These are phyloP conservation scores for Neomicropteryx cornuta DNA, from an alignment of 1,140 invertebrate species.

Conservation along the genomic window DNA sequence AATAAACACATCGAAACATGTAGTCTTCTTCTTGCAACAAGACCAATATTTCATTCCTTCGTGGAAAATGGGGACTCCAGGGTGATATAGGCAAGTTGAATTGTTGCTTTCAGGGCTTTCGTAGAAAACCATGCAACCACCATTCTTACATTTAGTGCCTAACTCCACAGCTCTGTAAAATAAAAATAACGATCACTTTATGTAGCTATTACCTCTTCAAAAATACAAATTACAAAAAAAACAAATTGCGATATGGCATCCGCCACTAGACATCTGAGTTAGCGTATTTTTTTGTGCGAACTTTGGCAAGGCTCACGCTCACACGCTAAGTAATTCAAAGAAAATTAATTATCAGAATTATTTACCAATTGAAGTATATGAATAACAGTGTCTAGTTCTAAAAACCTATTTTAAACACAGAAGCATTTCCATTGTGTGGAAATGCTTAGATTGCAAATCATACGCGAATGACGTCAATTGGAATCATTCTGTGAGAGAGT, in stretches of 20 bases:
- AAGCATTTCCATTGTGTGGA: too few relatives aligned
- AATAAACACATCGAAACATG: conserved; percentile 87
- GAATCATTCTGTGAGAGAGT: too few relatives aligned
- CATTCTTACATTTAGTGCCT: conserved; percentile 84
- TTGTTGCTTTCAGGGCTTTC: conserved; percentile 53
- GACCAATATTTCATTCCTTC: conserved; percentile 98
- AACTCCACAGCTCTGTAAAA: conserved; percentile 37
- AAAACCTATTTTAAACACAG: too few relatives aligned
- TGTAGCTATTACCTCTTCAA: conserved; percentile 11
- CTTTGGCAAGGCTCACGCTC: background rate
- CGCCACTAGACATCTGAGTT: background rate
- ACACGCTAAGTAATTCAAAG: background rate
- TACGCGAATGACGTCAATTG: too few relatives aligned
- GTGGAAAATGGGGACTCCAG: conserved; percentile 90
- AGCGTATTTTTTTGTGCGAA: background rate
- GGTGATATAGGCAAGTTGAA: conserved; percentile 70
- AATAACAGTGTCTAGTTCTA: too few relatives aligned
- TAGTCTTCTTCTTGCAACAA: conserved; percentile 87
- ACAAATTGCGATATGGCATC: background rate
- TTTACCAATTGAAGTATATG: too few relatives aligned
- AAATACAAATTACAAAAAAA: conserved; percentile 2
- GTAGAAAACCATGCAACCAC: conserved; percentile 67
- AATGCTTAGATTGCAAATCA: too few relatives aligned
- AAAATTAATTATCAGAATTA: background rate
- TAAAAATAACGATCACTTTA: conserved; percentile 12